Conservation (phyloP, 2,797 vertebrate species). For the Saxicola maurus region DNA sequence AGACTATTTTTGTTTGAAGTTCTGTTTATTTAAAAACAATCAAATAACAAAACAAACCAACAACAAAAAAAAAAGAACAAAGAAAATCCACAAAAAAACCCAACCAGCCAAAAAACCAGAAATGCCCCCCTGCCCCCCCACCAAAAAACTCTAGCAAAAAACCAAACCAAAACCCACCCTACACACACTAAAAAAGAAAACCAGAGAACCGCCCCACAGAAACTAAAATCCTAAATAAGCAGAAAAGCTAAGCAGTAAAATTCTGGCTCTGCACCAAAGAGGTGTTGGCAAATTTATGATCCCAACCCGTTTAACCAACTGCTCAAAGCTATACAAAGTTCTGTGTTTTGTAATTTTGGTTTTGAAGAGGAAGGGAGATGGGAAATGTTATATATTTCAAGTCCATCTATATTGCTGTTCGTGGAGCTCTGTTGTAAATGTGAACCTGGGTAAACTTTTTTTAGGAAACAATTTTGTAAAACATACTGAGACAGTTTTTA, state of each 20-base stretch:
- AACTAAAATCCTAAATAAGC: neutral
- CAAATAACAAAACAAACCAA: neutral
- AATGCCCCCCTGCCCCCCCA: rapidly evolving
- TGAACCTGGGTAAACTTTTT: neutral
- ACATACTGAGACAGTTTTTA: neutral
- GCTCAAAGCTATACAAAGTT: neutral
- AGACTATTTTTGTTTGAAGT: neutral
- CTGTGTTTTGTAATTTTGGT: neutral
- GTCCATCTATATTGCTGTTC: neutral
- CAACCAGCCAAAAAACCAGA: neutral
- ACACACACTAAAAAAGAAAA: neutral
- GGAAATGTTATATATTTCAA: neutral
- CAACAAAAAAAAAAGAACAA: neutral
- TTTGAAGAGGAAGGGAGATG: neutral
- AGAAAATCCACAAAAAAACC: neutral
- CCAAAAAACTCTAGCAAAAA: neutral
- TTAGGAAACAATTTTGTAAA: constrained; percentile 4
- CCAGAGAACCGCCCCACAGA: neutral
- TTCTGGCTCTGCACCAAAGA: neutral
- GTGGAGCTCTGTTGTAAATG: neutral
- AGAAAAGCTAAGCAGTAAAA: neutral
- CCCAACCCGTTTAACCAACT: neutral
- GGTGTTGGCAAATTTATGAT: constrained; percentile 1
- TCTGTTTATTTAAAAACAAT: neutral
- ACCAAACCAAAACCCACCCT: neutral